Percentiles rank a stretch among this genome's conserved stretches.
Conservation (phyloP, 2,797 vertebrate species). For the Parotocinclus haroldoi region DNA sequence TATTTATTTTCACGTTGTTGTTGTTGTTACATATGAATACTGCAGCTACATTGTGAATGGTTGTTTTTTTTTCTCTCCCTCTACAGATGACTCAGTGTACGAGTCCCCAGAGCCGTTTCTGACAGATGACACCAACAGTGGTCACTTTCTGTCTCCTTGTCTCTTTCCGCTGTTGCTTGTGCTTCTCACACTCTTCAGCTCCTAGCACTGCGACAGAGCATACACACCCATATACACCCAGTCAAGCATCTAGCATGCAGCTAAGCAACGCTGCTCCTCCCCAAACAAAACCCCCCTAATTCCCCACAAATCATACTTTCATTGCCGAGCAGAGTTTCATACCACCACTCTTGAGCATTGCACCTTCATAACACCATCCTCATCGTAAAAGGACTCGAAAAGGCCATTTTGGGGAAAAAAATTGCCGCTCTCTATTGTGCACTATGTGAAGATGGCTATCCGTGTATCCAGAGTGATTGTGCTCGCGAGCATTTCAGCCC, state of each 20-base stretch:
- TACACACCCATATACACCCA: neutral
- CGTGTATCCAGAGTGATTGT: slow-evolving; percentile 18
- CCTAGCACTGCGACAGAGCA: slow-evolving; percentile 42
- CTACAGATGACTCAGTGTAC: slow-evolving; percentile 77
- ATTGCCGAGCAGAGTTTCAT: slow-evolving; percentile 1
- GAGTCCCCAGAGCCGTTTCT: slow-evolving; percentile 82
- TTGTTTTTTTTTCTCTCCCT: slow-evolving; percentile 23
- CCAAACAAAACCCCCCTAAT: neutral
- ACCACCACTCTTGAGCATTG: slow-evolving; percentile 1
- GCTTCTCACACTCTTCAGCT: slow-evolving; percentile 38
- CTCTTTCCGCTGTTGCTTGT: slow-evolving; percentile 38
- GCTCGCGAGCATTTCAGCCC: slow-evolving; percentile 26
- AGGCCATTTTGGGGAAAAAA: neutral
- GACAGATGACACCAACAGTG: slow-evolving; percentile 76
- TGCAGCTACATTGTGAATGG: neutral
- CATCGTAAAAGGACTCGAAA: slow-evolving; percentile 24
- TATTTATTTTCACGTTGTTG: too few relatives aligned
- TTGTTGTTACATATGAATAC: too few relatives aligned
- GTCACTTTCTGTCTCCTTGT: slow-evolving; percentile 38
- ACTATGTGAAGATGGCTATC: slow-evolving; percentile 13
- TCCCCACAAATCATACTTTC: neutral
- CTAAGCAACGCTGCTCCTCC: slow-evolving; percentile 14
- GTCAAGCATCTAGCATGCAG: slow-evolving; percentile 21
- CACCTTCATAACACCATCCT: slow-evolving; percentile 1
- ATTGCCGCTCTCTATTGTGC: slow-evolving; percentile 4